These are phyloP conservation scores for Drosophila santomea DNA, from an alignment of 1,140 invertebrate species.

Conservation along the genomic window DNA sequence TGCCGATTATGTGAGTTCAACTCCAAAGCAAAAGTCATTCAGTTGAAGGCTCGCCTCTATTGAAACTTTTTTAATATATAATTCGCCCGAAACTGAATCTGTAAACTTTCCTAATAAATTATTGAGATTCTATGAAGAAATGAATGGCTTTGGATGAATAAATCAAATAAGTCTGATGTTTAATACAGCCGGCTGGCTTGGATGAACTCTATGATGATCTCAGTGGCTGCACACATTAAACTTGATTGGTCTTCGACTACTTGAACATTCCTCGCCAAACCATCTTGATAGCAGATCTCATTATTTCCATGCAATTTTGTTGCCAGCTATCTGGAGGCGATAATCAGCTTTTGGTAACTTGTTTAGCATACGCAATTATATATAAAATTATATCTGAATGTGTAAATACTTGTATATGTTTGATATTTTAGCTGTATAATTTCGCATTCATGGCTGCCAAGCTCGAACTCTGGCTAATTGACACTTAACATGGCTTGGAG, in stretches of 20 bases:
- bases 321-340: constrained; percentile 34
- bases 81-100: constrained; percentile 3
- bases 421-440: constrained; percentile 55
- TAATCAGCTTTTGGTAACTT: constrained; percentile 43
- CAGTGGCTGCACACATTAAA: constrained; percentile 13
- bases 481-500: constrained; percentile 78
- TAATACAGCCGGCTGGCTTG: constrained; percentile 12
- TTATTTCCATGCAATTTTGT: constrained; percentile 40
- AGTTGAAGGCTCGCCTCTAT: constrained; percentile 36
- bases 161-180: constrained; percentile 16
- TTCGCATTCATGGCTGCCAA: constrained; percentile 65
- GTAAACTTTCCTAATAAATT: constrained; percentile 4
- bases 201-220: constrained; percentile 37
- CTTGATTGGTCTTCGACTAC: constrained; percentile 8
- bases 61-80: constrained; percentile 59
- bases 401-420: constrained; percentile 48
- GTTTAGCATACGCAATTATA: constrained; percentile 57
- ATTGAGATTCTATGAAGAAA: constrained; percentile 5
- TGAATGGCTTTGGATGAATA: constrained; percentile 4
- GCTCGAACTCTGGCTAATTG: constrained; percentile 68
- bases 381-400: constrained; percentile 48
- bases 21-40: constrained; percentile 47
- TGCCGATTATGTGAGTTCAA: constrained; percentile 74
- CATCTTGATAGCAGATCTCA: constrained; percentile 43
- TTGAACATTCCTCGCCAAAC: constrained; percentile 10